Conservation (phyloP, 1,140 invertebrate genomes). For the Laupala kohalensis region DNA sequence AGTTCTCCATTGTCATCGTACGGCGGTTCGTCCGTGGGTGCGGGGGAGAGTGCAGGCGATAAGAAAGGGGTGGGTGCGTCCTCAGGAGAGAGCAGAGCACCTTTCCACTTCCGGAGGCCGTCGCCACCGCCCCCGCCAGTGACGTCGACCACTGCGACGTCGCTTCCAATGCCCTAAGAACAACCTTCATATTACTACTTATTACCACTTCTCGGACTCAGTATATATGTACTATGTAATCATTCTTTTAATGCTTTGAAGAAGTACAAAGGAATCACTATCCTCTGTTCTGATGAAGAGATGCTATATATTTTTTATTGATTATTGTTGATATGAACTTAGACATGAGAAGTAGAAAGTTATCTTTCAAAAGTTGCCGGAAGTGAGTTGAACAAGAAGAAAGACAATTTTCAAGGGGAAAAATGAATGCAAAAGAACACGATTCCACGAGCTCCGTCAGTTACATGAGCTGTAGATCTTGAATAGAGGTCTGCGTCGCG, state of each 20-base stretch:
- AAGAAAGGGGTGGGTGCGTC: neutral
- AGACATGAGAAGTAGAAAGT: too few relatives aligned
- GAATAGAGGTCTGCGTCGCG: neutral
- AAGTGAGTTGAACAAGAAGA: neutral
- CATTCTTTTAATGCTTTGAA: too few relatives aligned
- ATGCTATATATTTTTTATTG: too few relatives aligned
- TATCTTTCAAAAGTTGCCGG: too few relatives aligned
- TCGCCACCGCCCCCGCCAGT: neutral
- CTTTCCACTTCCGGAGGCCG: conserved; percentile 58
- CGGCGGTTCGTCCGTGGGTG: neutral
- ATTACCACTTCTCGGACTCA: too few relatives aligned
- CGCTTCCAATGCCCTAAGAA: conserved; percentile 12
- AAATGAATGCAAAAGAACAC: neutral
- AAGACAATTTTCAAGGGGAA: neutral
- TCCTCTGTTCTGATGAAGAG: too few relatives aligned
- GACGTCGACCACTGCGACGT: conserved; percentile 13
- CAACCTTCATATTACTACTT: too few relatives aligned
- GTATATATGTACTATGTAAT: too few relatives aligned
- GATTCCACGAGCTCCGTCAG: neutral
- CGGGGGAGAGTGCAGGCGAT: too few relatives aligned
- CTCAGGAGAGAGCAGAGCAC: conserved; percentile 53
- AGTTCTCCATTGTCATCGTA: neutral
- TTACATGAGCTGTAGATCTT: neutral
- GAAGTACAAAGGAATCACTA: too few relatives aligned
- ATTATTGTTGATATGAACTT: too few relatives aligned